Evolutionary conservation across 2,888 invertebrate species (phyloP), one percentile per base, ranked within the genome.

Genomic region (Coecobrya sp.): DNA sequence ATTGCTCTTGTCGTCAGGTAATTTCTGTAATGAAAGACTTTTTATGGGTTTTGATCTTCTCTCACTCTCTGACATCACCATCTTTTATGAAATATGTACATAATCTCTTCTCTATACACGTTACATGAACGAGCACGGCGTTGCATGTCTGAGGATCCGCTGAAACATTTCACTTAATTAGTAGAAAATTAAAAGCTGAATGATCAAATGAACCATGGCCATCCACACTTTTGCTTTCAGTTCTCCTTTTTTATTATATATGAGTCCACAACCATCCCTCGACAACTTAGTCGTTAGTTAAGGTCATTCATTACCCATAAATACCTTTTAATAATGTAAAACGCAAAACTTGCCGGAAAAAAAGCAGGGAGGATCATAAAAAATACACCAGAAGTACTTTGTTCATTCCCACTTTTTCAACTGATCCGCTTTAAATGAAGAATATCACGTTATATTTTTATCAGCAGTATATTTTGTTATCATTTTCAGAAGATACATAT

Each of bases 1-100:
- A 55, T 82, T 55, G 68, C 70, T 82, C 19, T 68, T 92, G 76
- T 85, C 76, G 27, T 55, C 62, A 92, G 93, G 92, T 94, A 94
- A 94, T 94, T 94, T 93, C 92, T 92, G 92, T 94, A 94, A 94
- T 94, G 93, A 94, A 93, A 94, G 93, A 89, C 93, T 92, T 92
- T 92, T 92, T 88, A 88, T 88, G 92, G 88, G 84, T 88, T 92
- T 88, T 73, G 68, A 73, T 86, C 81, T 79, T 79, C 89, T 70
- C 84, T 84, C 89, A 88, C 49, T 84, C 70, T 25, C 86, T 86
- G 30, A 70, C 86, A 86, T 86, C 86, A 86, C 70, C 59, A 59
- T 55, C 36, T 59, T 27, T 82, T 55, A 59, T 59, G 82, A 59
- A 82, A 30, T 82, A 59, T 82, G 30, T 82, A 36, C 16, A 79